A percentile compares a stretch with the other conserved stretches of the same genome.
phyloP scores from a whole-genome alignment of 2,888 invertebrate species.

The Oligia fasciuncula region DNA sequence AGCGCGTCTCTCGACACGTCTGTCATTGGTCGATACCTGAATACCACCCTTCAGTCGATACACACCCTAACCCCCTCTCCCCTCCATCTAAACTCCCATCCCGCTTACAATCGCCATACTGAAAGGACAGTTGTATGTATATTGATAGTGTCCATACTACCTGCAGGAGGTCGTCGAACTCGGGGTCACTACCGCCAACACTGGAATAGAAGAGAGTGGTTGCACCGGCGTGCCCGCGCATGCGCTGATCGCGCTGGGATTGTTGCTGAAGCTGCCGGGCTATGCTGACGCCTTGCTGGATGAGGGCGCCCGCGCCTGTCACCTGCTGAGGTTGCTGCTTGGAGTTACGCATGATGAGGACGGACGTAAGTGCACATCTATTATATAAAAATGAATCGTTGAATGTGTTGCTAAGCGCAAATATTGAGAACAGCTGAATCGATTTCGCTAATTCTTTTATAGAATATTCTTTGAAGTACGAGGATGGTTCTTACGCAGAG shows the following conservation, averaged over 20 bases:
- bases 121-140: conserved; percentile 57
- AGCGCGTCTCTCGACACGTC: background rate
- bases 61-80: background rate
- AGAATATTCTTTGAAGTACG: too few species aligned
- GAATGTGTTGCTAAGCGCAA: too few species aligned
- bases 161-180: conserved; percentile 84
- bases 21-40: background rate
- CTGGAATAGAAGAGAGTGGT: conserved; percentile 77
- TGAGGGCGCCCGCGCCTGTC: conserved; percentile 96
- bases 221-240: conserved; percentile 94
- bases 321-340: conserved; percentile 95
- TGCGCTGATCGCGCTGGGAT: conserved; percentile 96
- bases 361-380: conserved; percentile 91
- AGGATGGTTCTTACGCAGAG: too few species aligned
- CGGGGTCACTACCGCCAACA: conserved; percentile 82
- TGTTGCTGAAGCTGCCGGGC: conserved; percentile 96
- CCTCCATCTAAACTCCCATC: background rate
- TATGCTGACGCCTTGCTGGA: conserved; percentile 97
- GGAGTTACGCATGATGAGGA: conserved; percentile 98
- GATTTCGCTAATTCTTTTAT: too few species aligned
- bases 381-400: too few species aligned
- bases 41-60: background rate
- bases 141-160: conserved; percentile 40
- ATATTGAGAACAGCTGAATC: too few species aligned
- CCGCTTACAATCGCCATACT: background rate